phyloP scores from a whole-genome alignment of 2,888 invertebrate genomes.

The Leucozona laternaria region DNA sequence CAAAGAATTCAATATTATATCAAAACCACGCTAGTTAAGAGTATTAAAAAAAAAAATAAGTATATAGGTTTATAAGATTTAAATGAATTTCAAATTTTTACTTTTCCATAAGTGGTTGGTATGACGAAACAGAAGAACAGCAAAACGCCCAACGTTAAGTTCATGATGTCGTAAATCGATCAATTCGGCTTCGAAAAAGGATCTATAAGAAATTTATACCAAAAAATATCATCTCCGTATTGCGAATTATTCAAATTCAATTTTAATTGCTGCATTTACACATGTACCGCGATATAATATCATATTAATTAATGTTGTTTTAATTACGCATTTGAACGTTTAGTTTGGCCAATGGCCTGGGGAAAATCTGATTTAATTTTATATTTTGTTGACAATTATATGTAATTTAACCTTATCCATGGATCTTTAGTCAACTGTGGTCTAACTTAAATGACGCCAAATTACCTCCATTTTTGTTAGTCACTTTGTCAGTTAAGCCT shows the following conservation, averaged over 20 bases:
- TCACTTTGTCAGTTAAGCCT: too few species aligned
- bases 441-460: too few species aligned
- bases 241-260: background rate
- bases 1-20: constrained; percentile 6
- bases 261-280: background rate
- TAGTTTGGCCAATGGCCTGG: background rate
- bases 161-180: background rate
- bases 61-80: background rate
- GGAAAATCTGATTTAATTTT: too few species aligned
- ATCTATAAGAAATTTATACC: background rate
- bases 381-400: too few species aligned
- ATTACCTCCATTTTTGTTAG: too few species aligned
- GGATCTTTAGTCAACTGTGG: too few species aligned
- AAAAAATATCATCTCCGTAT: background rate
- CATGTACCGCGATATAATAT: background rate
- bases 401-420: too few species aligned
- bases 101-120: background rate
- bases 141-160: background rate
- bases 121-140: background rate
- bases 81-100: background rate
- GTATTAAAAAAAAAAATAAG: background rate
- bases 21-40: constrained; percentile 14
- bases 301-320: background rate
- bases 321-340: background rate
- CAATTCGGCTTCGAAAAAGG: background rate